These are phyloP conservation scores for Xiphophorus couchianus DNA, from an alignment of 2,113 vertebrate species.

Conservation along the genomic window DNA sequence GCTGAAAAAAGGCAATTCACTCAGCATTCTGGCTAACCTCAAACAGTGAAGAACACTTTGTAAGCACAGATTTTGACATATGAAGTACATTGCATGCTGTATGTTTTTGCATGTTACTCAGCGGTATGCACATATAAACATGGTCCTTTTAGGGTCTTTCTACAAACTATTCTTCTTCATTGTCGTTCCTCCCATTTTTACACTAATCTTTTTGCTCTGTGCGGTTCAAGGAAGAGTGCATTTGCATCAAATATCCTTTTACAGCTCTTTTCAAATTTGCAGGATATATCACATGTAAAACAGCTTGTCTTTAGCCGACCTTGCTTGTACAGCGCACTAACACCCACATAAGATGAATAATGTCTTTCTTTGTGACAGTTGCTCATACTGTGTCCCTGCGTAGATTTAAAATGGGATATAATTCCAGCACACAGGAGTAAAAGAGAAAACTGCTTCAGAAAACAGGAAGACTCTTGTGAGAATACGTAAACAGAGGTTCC, in stretches of 20 bases:
- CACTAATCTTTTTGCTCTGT: not conserved
- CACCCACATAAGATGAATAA: not conserved
- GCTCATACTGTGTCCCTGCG: not conserved
- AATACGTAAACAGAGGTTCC: not conserved
- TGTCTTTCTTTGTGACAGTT: not conserved
- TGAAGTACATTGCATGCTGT: not conserved
- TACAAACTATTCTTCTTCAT: not conserved
- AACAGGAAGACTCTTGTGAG: not conserved
- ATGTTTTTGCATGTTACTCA: not conserved
- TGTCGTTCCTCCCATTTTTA: constrained; percentile 14
- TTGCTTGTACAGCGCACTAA: not conserved
- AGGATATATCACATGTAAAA: not conserved
- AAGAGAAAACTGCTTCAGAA: not conserved
- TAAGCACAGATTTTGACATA: constrained; percentile 9
- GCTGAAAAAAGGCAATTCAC: constrained; percentile 38
- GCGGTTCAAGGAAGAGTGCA: constrained; percentile 16
- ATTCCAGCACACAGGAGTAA: not conserved
- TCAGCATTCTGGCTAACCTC: constrained; percentile 65
- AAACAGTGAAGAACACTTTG: constrained; percentile 34
- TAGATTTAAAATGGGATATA: not conserved
- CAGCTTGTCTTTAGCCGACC: not conserved
- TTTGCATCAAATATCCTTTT: not conserved
- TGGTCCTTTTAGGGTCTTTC: not conserved
- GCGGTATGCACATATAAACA: not conserved
- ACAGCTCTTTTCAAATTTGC: constrained; percentile 1